Evolutionary conservation across 1,140 invertebrate genomes (phyloP).

Genomic region (Melipona quadrifasciata): DNA sequence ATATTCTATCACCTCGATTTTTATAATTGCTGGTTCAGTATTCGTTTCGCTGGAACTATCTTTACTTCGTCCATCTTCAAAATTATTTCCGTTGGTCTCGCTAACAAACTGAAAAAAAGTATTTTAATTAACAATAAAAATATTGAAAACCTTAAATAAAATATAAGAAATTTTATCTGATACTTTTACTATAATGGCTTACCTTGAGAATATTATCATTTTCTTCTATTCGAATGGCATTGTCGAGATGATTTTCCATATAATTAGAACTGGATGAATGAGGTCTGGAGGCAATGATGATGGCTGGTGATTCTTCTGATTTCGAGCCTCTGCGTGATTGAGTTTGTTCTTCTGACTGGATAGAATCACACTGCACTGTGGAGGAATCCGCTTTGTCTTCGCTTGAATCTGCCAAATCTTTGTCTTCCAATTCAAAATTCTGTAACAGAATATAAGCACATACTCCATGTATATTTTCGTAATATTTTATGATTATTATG

Average conservation of each 20-base stretch:
- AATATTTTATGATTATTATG: too few species aligned
- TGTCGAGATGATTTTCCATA: constrained; percentile 12
- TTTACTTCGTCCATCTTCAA: constrained; percentile 47
- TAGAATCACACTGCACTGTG: constrained; percentile 21
- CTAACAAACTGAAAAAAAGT: constrained; percentile 40
- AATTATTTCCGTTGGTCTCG: constrained; percentile 37
- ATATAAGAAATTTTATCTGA: neutral
- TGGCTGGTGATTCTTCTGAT: constrained; percentile 51
- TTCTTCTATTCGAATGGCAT: neutral
- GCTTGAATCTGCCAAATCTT: constrained; percentile 25
- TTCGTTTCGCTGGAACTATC: constrained; percentile 63
- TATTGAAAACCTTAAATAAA: neutral
- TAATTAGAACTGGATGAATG: constrained; percentile 51
- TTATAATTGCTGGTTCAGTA: constrained; percentile 58
- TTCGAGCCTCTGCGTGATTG: constrained; percentile 29
- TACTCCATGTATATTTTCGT: too few species aligned
- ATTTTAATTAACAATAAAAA: neutral
- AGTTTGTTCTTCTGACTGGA: constrained; percentile 4
- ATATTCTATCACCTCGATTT: constrained; percentile 56
- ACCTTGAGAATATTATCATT: constrained; percentile 41
- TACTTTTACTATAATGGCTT: neutral
- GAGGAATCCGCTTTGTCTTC: constrained; percentile 45
- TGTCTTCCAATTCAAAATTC: constrained; percentile 9
- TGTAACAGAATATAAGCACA: neutral
- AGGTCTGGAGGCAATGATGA: constrained; percentile 59